phyloP scores from a whole-genome alignment of 2,888 invertebrate species.

The Hypena proboscidalis region DNA sequence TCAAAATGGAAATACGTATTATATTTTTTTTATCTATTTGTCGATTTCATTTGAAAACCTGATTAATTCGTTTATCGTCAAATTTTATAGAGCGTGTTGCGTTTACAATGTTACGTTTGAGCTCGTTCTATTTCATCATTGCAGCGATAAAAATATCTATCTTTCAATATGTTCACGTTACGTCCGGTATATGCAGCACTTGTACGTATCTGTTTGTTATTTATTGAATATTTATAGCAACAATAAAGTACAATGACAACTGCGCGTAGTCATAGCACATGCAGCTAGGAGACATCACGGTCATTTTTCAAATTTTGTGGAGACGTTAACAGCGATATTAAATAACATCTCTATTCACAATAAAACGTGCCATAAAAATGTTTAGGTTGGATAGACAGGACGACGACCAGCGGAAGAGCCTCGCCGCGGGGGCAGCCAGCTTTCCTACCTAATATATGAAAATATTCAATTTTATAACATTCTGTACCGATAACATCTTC shows the following conservation, averaged over 20 bases:
- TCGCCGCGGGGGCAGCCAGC: conserved; percentile 68
- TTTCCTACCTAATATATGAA: conserved; percentile 68
- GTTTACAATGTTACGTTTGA: conserved; percentile 23
- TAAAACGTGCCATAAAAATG: conserved; percentile 72
- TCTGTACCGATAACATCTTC: conserved; percentile 80
- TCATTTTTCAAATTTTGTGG: conserved; percentile 64
- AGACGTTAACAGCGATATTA: conserved; percentile 81
- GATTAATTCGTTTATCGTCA: conserved; percentile 31
- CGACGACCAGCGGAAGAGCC: conserved; percentile 58
- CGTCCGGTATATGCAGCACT: conserved; percentile 24
- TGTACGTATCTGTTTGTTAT: conserved; percentile 43
- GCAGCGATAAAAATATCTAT: conserved; percentile 21
- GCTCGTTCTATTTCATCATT: conserved; percentile 36
- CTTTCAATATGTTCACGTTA: conserved; percentile 14
- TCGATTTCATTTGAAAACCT: conserved; percentile 29
- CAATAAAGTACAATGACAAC: conserved; percentile 64
- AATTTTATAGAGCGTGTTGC: conserved; percentile 20
- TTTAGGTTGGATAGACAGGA: conserved; percentile 42
- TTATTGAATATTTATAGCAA: conserved; percentile 66
- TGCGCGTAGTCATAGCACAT: conserved; percentile 46
- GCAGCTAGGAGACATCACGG: conserved; percentile 54
- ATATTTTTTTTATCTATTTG: neutral
- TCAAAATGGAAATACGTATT: conserved; percentile 16
- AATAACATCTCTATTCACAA: conserved; percentile 82
- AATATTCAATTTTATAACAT: conserved; percentile 85